Evolutionary conservation across 2,888 invertebrate species (phyloP).

Genomic region (Chromoteleia sp.): DNA sequence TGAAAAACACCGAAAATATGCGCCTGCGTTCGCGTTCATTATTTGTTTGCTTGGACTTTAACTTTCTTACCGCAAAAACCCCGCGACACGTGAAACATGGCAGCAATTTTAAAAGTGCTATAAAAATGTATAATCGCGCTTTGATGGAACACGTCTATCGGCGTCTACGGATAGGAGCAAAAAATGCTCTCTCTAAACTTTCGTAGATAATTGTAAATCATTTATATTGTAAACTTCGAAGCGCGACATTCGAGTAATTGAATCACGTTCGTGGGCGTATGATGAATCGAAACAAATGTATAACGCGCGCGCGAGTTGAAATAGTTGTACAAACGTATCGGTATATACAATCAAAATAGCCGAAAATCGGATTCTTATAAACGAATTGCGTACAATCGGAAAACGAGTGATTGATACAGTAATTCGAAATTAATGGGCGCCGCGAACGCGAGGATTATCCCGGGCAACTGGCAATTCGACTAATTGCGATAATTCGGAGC

Average conservation of each 20-base stretch:
- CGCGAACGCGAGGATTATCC: slow-evolving; percentile 6
- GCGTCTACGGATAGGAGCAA: not conserved
- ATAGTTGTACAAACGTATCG: no score
- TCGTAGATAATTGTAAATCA: slow-evolving; percentile 18
- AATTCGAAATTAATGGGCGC: slow-evolving; percentile 17
- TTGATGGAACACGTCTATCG: not conserved
- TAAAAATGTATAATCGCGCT: not conserved
- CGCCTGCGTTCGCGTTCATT: no score
- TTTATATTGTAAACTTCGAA: slow-evolving; percentile 20
- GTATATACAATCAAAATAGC: no score
- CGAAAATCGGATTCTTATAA: slow-evolving; percentile 14
- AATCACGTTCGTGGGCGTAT: not conserved
- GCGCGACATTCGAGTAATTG: slow-evolving; percentile 14
- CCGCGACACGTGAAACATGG: not conserved
- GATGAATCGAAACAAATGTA: slow-evolving; percentile 13
- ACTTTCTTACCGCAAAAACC: not conserved
- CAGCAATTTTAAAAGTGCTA: no score
- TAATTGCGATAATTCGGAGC: slow-evolving; percentile 20
- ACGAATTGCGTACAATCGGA: slow-evolving; percentile 1
- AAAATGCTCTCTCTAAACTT: not conserved
- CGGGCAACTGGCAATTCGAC: not conserved
- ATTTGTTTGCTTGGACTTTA: no score
- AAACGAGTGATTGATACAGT: slow-evolving; percentile 16
- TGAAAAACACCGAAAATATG: no score
- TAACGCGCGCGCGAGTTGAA: not conserved